phyloP scores from a whole-genome alignment of 2,797 vertebrate genomes.

The Yasuhikotakia modesta region DNA sequence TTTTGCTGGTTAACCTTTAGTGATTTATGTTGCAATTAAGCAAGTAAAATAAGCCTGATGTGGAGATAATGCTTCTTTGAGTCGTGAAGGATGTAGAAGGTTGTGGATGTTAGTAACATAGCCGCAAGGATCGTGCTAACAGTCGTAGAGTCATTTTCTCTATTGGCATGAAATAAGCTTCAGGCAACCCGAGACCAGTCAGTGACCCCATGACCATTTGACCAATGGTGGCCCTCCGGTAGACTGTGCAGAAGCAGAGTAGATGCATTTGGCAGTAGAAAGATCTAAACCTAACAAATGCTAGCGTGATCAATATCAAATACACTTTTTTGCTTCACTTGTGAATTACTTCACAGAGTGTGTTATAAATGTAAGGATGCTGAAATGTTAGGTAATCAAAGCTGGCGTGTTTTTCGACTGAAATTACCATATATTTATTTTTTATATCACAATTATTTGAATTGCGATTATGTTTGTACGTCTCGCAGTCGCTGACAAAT shows the following conservation, averaged over 20 bases:
- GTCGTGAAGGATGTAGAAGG: conserved; percentile 37
- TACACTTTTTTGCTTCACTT: neutral
- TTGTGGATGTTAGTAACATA: conserved; percentile 34
- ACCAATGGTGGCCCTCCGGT: conserved; percentile 36
- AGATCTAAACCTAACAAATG: conserved; percentile 10
- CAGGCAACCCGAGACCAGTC: conserved; percentile 19
- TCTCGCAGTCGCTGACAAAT: conserved; percentile 2
- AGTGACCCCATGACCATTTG: conserved; percentile 37
- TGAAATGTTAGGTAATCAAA: conserved; percentile 30
- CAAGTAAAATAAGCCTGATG: conserved; percentile 18
- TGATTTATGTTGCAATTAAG: conserved; percentile 47
- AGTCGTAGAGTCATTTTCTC: conserved; percentile 29
- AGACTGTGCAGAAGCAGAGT: neutral
- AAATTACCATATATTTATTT: conserved; percentile 43
- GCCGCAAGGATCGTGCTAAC: conserved; percentile 19
- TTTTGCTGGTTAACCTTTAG: conserved; percentile 35
- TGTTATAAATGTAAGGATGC: conserved; percentile 12
- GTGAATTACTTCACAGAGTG: conserved; percentile 19
- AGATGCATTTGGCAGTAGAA: neutral
- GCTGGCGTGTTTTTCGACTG: conserved; percentile 20
- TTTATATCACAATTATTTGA: conserved; percentile 14
- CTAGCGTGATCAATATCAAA: conserved; percentile 14
- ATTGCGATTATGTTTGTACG: conserved; percentile 41
- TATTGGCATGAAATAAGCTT: conserved; percentile 20
- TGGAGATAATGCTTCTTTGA: conserved; percentile 33